Base-by-base conservation (phyloP, 1,140 invertebrate genomes). In the Vanessa atalanta region DNA sequence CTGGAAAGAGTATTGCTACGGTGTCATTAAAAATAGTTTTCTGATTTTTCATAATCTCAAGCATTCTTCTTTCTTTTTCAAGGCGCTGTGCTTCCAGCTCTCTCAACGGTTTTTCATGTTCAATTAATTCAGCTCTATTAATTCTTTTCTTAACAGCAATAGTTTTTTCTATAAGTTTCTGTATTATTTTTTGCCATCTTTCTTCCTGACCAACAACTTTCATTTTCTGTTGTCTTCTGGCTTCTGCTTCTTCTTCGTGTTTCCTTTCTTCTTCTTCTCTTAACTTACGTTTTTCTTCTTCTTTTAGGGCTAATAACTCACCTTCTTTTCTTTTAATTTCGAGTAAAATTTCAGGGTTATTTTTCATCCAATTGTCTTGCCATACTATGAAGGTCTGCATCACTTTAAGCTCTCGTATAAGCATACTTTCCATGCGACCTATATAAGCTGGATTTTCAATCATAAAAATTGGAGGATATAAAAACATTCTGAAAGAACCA, bases 401-500 rank as follows among this genome's bases (percentile, higher is more conserved):
- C 8, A 93, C 89, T 72, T 87, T 88, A 8, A 93, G 70, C 79
- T 93, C 91, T 72, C 92, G 86, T 31, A 76, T 72, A 71, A 93
- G 80, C 83, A 89, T 91, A 11, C 20, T 76, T 78, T 90, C 83
- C 71, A 88, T 83, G n/a, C 86, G 79, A 14, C 69, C 73, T 48
- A 78, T 70, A 72, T 93, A 91, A 11, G 67, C 69, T 6, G 79
- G 61, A 73, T 85, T 88, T 76, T 88, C 83, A 53, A 87, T 81
- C 84, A 88, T 90, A 88, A 94, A 93, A 82, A 87, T 85, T 63
- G 81, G 78, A 0, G 95, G 95, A 65, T 94, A 79, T 61, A 93
- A 88, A 61, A 95, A 95, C 83, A 95, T 93, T 72, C 94, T 92
- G 23, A 95, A 93, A 51, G 94, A 94, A 13, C 94, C 95, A 76